phyloP scores from a whole-genome alignment of 2,888 invertebrate genomes.

The Rugalucina vietnamica region DNA sequence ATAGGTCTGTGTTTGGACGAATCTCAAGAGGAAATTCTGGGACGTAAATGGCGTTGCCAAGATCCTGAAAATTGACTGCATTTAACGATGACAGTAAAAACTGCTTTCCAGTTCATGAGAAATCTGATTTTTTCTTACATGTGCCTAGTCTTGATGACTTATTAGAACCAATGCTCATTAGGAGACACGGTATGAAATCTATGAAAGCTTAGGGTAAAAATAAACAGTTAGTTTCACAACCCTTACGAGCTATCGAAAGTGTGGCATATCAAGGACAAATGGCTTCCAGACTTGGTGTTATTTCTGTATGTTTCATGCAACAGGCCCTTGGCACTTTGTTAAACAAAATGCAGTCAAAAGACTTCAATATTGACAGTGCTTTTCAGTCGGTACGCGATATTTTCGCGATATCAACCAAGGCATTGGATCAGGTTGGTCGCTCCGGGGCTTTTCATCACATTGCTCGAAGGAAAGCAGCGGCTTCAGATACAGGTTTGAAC shows the following conservation, averaged over 20 bases:
- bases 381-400: slow-evolving; percentile 43
- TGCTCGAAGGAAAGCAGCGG: slow-evolving; percentile 40
- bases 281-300: slow-evolving; percentile 17
- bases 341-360: slow-evolving; percentile 21
- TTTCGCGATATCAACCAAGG: slow-evolving; percentile 46
- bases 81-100: slow-evolving; percentile 30
- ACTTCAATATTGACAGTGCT: slow-evolving; percentile 19
- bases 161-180: slow-evolving; percentile 33
- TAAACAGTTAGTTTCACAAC: slow-evolving; percentile 26
- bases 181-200: no score
- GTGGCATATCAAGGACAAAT: slow-evolving; percentile 30
- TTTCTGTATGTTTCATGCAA: slow-evolving; percentile 34
- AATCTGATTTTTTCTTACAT: background rate
- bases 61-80: slow-evolving; percentile 31
- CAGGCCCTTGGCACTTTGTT: slow-evolving; percentile 43
- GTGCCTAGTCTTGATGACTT: slow-evolving; percentile 37
- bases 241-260: slow-evolving; percentile 19
- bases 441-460: slow-evolving; percentile 53
- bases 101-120: slow-evolving; percentile 32
- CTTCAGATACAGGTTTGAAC: slow-evolving; percentile 38
- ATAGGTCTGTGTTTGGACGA: background rate
- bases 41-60: background rate
- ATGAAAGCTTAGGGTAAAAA: slow-evolving; percentile 18
- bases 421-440: slow-evolving; percentile 48
- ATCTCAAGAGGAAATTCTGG: background rate